These are phyloP conservation scores for Pollenia griseotomentosa DNA, from an alignment of 2,888 invertebrate genomes.

Conservation along the genomic window DNA sequence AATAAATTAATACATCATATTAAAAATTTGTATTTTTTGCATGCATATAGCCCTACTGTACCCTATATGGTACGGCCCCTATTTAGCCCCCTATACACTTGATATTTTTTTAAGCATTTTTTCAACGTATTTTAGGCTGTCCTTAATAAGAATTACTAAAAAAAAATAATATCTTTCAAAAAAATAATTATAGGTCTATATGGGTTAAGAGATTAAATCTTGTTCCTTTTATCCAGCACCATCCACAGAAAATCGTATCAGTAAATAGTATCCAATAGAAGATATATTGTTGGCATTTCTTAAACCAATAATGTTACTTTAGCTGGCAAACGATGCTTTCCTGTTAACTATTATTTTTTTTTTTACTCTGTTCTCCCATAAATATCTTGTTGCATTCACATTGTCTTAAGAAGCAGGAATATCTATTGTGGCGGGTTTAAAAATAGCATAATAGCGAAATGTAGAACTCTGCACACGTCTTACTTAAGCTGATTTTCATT, in stretches of 20 bases:
- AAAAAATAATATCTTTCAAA: no score
- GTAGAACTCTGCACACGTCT: slow-evolving; percentile 51
- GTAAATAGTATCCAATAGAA: slow-evolving; percentile 45
- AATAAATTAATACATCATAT: no score
- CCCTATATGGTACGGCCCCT: no score
- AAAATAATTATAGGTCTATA: no score
- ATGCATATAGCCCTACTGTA: no score
- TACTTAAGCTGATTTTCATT: slow-evolving; percentile 44
- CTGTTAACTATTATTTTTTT: slow-evolving; percentile 43
- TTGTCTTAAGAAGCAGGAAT: slow-evolving; percentile 34
- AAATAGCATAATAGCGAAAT: not conserved
- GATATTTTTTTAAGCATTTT: no score
- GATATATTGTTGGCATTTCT: slow-evolving; percentile 63
- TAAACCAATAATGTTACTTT: slow-evolving; percentile 66
- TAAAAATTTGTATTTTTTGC: no score
- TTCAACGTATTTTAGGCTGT: no score
- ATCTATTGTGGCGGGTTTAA: slow-evolving; percentile 1
- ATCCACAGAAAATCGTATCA: slow-evolving; percentile 33
- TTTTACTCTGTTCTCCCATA: slow-evolving; percentile 1
- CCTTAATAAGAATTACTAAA: no score
- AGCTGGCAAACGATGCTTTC: slow-evolving; percentile 30
- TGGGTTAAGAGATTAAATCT: slow-evolving; percentile 69
- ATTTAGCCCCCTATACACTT: no score
- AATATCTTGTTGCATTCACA: slow-evolving; percentile 34
- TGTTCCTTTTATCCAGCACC: slow-evolving; percentile 39